phyloP scores from a whole-genome alignment of 1,140 invertebrate species.

The Drosophila nannoptera region DNA sequence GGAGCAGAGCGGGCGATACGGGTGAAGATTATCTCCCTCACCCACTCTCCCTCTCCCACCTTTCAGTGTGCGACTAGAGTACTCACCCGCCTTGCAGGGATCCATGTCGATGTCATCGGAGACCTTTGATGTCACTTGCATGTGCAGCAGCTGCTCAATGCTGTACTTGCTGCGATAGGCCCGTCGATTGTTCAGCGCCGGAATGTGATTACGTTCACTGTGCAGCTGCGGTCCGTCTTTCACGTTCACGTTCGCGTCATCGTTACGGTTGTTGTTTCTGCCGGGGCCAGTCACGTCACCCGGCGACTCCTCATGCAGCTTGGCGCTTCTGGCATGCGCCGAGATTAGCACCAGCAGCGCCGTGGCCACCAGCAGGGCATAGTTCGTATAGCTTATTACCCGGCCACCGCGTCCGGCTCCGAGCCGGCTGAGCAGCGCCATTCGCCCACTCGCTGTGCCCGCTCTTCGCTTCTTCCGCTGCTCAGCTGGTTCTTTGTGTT shows the following conservation, averaged over 20 bases:
- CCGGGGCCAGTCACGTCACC: constrained; percentile 28
- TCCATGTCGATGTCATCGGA: constrained; percentile 89
- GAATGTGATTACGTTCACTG: constrained; percentile 16
- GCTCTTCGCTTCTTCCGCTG: constrained; percentile 21
- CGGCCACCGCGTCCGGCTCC: constrained; percentile 20
- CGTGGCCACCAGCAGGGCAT: constrained; percentile 58
- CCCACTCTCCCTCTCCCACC: too few relatives aligned
- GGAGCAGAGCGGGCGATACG: background rate
- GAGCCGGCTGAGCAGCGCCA: constrained; percentile 29
- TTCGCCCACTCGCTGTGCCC: constrained; percentile 17
- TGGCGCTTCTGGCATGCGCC: constrained; percentile 66
- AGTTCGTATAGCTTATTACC: constrained; percentile 59
- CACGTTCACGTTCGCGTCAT: constrained; percentile 5
- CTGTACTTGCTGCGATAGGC: constrained; percentile 81
- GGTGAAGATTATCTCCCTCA: too few relatives aligned
- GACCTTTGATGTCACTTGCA: constrained; percentile 83
- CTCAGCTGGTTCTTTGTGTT: constrained; percentile 11
- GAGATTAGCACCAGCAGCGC: constrained; percentile 68
- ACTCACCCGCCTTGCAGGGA: constrained; percentile 91
- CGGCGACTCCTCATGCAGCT: constrained; percentile 45
- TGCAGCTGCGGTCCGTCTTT: constrained; percentile 11
- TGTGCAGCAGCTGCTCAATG: constrained; percentile 84
- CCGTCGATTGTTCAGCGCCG: constrained; percentile 33
- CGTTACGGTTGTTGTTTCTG: constrained; percentile 3
- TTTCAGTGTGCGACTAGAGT: constrained; percentile 2